Conservation (phyloP, 2,113 vertebrate genomes). For the Nanger granti region DNA sequence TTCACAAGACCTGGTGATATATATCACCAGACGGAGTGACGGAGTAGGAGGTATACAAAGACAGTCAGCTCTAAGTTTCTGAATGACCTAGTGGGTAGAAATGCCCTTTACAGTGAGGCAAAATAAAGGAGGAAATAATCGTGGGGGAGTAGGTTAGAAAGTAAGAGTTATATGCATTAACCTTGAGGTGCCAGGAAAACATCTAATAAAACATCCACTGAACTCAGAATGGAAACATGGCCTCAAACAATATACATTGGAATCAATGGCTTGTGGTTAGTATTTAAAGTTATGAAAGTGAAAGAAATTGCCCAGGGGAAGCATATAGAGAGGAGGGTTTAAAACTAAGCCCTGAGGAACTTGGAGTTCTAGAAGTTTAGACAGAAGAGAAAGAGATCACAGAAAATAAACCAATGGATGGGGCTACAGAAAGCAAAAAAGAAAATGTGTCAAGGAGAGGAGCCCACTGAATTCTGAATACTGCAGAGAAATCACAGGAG, state of each 20-base stretch:
- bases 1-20: background rate
- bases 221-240: background rate
- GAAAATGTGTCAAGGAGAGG: background rate
- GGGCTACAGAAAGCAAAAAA: background rate
- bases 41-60: background rate
- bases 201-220: background rate
- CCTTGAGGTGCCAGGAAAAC: background rate
- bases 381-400: background rate
- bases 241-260: background rate
- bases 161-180: background rate
- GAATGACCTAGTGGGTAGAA: background rate
- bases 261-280: background rate
- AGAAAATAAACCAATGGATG: background rate
- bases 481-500: background rate
- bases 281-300: background rate
- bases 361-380: background rate
- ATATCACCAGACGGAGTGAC: background rate
- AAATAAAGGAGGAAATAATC: slow-evolving; percentile 4
- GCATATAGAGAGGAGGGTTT: background rate
- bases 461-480: background rate
- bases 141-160: background rate
- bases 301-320: background rate
- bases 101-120: background rate
- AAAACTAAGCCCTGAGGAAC: background rate
- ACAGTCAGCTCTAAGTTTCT: background rate